Conservation (phyloP, 2,888 invertebrate genomes). For the Lepas anatifera region DNA sequence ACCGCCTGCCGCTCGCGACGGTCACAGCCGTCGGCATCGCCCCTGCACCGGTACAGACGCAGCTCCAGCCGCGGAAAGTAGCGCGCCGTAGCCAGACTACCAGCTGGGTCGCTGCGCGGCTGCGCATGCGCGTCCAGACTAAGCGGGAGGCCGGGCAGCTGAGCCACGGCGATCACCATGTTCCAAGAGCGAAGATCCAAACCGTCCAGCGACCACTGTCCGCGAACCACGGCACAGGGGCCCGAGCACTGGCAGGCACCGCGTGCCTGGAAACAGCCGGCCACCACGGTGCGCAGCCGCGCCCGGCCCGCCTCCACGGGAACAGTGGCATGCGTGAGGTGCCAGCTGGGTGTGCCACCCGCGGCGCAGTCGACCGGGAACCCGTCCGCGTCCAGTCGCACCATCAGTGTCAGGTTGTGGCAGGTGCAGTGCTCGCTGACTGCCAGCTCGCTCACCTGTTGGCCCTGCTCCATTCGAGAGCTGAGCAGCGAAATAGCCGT, state of each 20-base stretch:
- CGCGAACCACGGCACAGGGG: not conserved
- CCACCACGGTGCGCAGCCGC: not conserved
- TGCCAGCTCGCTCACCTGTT: not conserved
- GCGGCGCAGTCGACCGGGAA: not conserved
- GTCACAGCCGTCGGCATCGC: not conserved
- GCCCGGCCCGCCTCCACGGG: not conserved
- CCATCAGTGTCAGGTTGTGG: not conserved
- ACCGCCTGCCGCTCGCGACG: not conserved
- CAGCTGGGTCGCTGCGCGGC: no score
- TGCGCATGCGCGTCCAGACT: not conserved
- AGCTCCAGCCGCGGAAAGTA: not conserved
- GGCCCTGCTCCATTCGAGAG: not conserved
- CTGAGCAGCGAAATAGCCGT: no score
- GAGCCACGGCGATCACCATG: not conserved
- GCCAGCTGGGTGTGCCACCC: not conserved
- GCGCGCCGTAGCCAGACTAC: no score
- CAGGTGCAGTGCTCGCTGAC: not conserved
- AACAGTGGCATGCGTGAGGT: not conserved
- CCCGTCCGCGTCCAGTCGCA: not conserved
- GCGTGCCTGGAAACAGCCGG: not conserved
- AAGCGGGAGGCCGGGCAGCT: not conserved
- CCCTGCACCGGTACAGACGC: not conserved
- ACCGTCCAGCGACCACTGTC: not conserved
- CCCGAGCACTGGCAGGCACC: not conserved
- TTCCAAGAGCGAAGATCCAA: not conserved